A percentile compares a stretch with the other conserved stretches of the same genome.
Evolutionary conservation across 2,113 vertebrate genomes (phyloP).

Genomic region (Pampusana beccarii): DNA sequence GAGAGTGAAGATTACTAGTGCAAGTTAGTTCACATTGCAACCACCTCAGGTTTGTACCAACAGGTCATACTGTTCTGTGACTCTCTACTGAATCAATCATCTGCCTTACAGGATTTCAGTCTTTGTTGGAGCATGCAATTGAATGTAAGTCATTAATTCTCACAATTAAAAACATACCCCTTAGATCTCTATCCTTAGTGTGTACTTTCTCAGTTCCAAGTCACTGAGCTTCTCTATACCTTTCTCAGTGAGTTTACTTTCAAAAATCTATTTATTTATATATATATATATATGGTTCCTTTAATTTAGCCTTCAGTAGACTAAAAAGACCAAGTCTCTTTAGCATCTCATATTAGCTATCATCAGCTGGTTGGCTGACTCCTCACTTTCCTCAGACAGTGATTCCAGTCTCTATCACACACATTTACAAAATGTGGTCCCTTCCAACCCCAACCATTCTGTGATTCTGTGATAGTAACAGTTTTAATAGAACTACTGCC

Average conservation of each 20-base stretch:
- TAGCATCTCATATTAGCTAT: neutral
- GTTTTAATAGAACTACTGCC: neutral
- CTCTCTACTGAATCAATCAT: neutral
- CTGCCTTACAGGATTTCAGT: neutral
- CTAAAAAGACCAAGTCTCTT: neutral
- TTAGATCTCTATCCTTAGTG: neutral
- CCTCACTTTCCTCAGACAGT: neutral
- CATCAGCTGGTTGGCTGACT: neutral
- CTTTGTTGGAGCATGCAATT: neutral
- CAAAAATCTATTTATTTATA: neutral
- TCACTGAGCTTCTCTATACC: neutral
- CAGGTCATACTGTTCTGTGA: fast-evolving
- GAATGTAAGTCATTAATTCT: neutral
- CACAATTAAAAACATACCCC: neutral
- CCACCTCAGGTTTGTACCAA: neutral
- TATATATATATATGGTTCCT: neutral
- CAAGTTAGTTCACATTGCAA: neutral
- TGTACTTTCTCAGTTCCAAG: neutral
- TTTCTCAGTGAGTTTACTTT: neutral
- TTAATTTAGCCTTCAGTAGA: neutral
- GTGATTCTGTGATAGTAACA: neutral
- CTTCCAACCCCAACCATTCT: neutral
- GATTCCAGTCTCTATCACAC: neutral
- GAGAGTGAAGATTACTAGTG: neutral
- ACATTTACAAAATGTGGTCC: neutral